Evolutionary conservation across 2,113 vertebrate genomes (phyloP).

Genomic region (Labrus mixtus): DNA sequence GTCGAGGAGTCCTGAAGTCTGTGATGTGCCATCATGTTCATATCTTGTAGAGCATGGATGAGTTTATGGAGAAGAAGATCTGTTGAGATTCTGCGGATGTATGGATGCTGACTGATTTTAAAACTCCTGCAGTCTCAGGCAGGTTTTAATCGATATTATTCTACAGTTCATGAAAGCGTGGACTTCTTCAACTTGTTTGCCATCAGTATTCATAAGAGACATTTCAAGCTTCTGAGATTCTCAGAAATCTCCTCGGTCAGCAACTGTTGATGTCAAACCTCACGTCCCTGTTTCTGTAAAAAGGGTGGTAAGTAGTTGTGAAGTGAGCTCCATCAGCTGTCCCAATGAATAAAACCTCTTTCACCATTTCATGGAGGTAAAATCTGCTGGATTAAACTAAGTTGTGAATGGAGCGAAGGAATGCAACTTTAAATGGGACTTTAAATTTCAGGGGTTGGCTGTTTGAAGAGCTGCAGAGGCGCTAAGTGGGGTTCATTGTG

Average conservation of each 20-base stretch:
- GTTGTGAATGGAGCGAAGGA: neutral
- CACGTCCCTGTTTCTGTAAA: constrained; percentile 34
- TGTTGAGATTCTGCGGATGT: no score
- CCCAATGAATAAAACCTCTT: constrained; percentile 54
- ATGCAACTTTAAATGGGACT: neutral
- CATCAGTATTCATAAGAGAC: constrained; percentile 9
- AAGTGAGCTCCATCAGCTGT: constrained; percentile 49
- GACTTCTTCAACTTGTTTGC: constrained; percentile 14
- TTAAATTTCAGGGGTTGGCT: no score
- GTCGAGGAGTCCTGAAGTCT: no score
- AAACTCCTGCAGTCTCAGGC: no score
- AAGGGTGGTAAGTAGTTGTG: constrained; percentile 40
- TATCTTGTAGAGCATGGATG: no score
- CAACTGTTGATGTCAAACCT: constrained; percentile 40
- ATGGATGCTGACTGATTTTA: no score
- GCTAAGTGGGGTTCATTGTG: neutral
- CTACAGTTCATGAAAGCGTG: no score
- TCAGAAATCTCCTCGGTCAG: constrained; percentile 33
- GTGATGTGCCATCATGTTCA: no score
- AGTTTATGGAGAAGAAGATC: no score
- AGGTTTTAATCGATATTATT: no score
- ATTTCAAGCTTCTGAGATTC: constrained; percentile 36
- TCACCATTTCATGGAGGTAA: constrained; percentile 29
- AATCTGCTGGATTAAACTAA: constrained; percentile 28
- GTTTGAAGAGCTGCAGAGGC: neutral